Conservation (phyloP, 2,113 vertebrate genomes). For the Chionodraco myersi region DNA sequence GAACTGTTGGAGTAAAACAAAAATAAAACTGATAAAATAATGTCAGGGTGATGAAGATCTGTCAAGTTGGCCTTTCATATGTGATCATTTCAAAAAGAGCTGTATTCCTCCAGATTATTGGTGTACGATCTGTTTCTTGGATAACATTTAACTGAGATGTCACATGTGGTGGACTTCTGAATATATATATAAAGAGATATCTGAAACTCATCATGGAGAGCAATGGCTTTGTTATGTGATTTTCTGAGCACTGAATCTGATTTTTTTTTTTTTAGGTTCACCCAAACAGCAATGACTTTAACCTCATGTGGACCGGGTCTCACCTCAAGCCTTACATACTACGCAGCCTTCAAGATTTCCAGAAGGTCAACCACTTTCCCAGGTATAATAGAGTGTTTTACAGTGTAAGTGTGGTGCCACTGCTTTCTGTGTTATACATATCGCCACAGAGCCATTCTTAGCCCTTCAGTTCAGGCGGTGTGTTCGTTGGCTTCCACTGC, state of each 20-base stretch:
- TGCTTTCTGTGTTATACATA: conserved; percentile 67
- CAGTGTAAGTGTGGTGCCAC: conserved; percentile 13
- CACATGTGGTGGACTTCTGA: conserved; percentile 48
- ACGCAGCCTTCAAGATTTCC: conserved; percentile 92
- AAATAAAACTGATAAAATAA: conserved; percentile 61
- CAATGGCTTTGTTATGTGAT: background rate
- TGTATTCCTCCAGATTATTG: conserved; percentile 36
- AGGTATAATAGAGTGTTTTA: conserved; percentile 81
- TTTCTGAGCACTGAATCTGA: conserved; percentile 12
- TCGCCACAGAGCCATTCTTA: conserved; percentile 41
- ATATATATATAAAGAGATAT: conserved; percentile 1
- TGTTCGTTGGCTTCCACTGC: conserved; percentile 68
- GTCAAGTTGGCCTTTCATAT: conserved; percentile 36
- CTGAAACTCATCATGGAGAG: background rate
- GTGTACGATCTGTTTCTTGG: conserved; percentile 32
- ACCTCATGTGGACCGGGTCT: conserved; percentile 98
- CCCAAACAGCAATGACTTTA: conserved; percentile 93
- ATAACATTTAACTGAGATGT: conserved; percentile 32
- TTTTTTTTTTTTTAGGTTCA: conserved; percentile 85
- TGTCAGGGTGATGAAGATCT: conserved; percentile 62
- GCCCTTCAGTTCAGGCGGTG: conserved; percentile 46
- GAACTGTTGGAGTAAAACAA: conserved; percentile 62
- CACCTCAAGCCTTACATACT: conserved; percentile 95
- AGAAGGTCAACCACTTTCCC: conserved; percentile 99
- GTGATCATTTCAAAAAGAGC: conserved; percentile 37